phyloP scores from a whole-genome alignment of 2,888 invertebrate genomes.

The Vannuccia rotundouncinata region DNA sequence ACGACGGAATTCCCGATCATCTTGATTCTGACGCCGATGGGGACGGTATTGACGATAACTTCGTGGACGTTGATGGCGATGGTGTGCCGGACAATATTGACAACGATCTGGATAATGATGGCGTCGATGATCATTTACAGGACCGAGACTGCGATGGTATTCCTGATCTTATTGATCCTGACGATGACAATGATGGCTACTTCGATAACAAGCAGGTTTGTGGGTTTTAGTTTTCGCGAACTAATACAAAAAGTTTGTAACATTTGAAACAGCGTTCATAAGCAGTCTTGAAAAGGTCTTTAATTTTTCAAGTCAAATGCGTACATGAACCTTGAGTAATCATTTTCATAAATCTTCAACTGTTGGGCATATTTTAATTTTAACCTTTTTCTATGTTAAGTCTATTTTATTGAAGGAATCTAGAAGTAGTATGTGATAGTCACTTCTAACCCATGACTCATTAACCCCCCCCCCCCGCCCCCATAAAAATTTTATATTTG shows the following conservation, averaged over 20 bases:
- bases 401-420: too few relatives aligned
- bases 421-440: too few relatives aligned
- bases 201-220: slow-evolving; percentile 40
- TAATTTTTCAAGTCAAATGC: too few relatives aligned
- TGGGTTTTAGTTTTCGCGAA: background rate
- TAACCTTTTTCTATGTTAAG: too few relatives aligned
- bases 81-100: slow-evolving; percentile 40
- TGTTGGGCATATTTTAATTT: background rate
- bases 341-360: background rate
- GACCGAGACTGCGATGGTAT: slow-evolving; percentile 49
- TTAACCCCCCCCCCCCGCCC: too few relatives aligned
- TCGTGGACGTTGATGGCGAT: slow-evolving; percentile 46
- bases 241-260: background rate
- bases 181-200: slow-evolving; percentile 42
- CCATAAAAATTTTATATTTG: too few relatives aligned
- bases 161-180: slow-evolving; percentile 43
- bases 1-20: slow-evolving; percentile 42
- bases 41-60: slow-evolving; percentile 38
- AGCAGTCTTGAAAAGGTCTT: too few relatives aligned
- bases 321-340: too few relatives aligned
- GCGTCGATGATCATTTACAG: slow-evolving; percentile 46
- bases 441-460: too few relatives aligned
- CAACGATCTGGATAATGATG: slow-evolving; percentile 43
- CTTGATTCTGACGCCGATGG: slow-evolving; percentile 42
- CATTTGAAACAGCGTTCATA: too few relatives aligned